Conservation (phyloP, 2,888 invertebrate genomes). For the Andrena praecox region DNA sequence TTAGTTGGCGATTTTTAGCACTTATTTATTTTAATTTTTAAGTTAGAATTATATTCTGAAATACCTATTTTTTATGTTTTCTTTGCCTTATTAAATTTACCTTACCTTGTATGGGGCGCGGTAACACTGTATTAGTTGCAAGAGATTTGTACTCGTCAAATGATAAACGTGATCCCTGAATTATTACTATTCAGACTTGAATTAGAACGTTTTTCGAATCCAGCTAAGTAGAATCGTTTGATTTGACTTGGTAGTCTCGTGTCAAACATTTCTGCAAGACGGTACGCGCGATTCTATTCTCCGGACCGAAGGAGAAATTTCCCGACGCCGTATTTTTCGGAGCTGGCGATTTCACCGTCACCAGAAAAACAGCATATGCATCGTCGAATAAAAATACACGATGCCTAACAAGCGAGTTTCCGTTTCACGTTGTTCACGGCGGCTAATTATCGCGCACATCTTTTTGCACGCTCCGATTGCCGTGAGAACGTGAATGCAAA, state of each 20-base stretch:
- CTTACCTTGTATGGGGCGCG: no score
- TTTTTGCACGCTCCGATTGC: conserved; percentile 30
- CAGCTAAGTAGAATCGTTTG: not conserved
- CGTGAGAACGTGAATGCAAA: conserved; percentile 32
- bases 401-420: conserved; percentile 20
- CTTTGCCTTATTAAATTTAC: no score
- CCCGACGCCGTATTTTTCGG: conserved; percentile 31
- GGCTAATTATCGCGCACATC: conserved; percentile 34
- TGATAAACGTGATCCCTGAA: no score
- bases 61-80: no score
- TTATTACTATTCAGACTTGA: no score
- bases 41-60: no score
- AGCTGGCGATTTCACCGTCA: conserved; percentile 22
- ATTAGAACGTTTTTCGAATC: not conserved
- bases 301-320: conserved; percentile 17
- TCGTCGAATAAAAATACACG: conserved; percentile 3
- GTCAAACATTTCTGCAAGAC: not conserved
- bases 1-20: no score
- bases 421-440: conserved; percentile 17
- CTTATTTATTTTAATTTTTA: no score
- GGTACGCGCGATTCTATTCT: not conserved
- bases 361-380: conserved; percentile 8
- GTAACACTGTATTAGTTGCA: no score
- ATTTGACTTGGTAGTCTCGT: no score
- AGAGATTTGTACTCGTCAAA: no score